These are phyloP conservation scores for Microctenopoma steveboyesi DNA, from an alignment of 2,797 vertebrate genomes.

Conservation along the genomic window DNA sequence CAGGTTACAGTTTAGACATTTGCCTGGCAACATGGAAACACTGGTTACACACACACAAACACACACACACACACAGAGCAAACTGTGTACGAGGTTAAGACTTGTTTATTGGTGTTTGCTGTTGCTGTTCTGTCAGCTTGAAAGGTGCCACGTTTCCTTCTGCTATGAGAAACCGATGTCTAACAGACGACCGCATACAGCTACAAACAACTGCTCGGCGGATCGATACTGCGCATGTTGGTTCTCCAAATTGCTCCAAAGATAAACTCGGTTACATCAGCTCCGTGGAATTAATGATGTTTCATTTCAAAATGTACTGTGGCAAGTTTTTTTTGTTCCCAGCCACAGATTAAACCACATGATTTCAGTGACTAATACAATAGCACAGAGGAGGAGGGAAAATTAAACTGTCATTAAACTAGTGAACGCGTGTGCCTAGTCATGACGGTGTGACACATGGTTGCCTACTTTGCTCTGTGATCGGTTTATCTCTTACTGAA, in stretches of 20 bases:
- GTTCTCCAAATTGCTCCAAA: constrained; percentile 29
- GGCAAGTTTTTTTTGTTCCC: constrained; percentile 16
- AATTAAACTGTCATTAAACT: constrained; percentile 11
- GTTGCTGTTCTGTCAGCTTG: neutral
- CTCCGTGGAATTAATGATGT: constrained; percentile 32
- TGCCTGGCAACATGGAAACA: constrained; percentile 30
- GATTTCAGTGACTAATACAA: constrained; percentile 36
- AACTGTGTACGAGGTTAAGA: constrained; percentile 1
- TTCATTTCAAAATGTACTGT: constrained; percentile 22
- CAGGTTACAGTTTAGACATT: constrained; percentile 35
- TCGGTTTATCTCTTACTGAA: neutral
- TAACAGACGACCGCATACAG: constrained; percentile 3
- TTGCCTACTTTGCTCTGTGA: constrained; percentile 12
- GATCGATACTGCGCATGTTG: constrained; percentile 32
- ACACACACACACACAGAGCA: constrained; percentile 15
- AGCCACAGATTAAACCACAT: constrained; percentile 18
- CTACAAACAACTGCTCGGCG: constrained; percentile 4
- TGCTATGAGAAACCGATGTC: constrained; percentile 1
- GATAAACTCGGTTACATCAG: constrained; percentile 29
- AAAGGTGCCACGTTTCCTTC: constrained; percentile 1
- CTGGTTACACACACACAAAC: neutral
- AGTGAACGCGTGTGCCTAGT: constrained; percentile 16
- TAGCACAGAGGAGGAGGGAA: constrained; percentile 31
- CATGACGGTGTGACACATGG: constrained; percentile 14
- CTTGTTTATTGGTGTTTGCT: neutral